Conservation (phyloP, 2,888 invertebrate species). For the Stomorhina lunata region DNA sequence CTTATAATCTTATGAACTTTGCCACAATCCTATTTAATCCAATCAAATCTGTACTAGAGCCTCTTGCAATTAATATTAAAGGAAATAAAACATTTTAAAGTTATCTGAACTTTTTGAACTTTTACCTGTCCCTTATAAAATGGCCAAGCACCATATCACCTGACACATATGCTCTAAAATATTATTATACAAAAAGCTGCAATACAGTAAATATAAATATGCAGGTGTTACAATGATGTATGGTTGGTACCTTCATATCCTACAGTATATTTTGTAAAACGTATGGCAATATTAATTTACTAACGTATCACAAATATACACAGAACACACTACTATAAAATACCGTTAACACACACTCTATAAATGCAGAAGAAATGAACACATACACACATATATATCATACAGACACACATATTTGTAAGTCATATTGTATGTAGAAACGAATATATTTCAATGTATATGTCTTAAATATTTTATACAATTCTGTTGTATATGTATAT, state of each 20-base stretch:
- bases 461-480: conserved; percentile 28
- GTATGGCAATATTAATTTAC: conserved; percentile 43
- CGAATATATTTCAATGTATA: background rate
- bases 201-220: conserved; percentile 49
- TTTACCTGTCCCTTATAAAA: background rate
- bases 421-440: too few relatives aligned
- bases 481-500: background rate
- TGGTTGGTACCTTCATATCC: conserved; percentile 25
- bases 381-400: background rate
- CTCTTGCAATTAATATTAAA: too few relatives aligned
- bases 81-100: too few relatives aligned
- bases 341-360: background rate
- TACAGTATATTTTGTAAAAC: background rate
- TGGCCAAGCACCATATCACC: background rate
- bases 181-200: conserved; percentile 37
- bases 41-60: too few relatives aligned
- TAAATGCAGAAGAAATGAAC: too few relatives aligned
- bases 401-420: background rate
- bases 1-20: too few relatives aligned
- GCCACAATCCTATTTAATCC: too few relatives aligned
- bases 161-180: conserved; percentile 19
- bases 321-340: background rate
- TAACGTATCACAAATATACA: conserved; percentile 15
- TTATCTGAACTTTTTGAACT: too few relatives aligned
- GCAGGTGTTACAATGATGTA: conserved; percentile 57